A percentile compares a stretch with the other conserved stretches of the same genome.
Evolutionary conservation across 2,797 vertebrate genomes (phyloP).

Genomic region (Dendrocincla tyrannina): DNA sequence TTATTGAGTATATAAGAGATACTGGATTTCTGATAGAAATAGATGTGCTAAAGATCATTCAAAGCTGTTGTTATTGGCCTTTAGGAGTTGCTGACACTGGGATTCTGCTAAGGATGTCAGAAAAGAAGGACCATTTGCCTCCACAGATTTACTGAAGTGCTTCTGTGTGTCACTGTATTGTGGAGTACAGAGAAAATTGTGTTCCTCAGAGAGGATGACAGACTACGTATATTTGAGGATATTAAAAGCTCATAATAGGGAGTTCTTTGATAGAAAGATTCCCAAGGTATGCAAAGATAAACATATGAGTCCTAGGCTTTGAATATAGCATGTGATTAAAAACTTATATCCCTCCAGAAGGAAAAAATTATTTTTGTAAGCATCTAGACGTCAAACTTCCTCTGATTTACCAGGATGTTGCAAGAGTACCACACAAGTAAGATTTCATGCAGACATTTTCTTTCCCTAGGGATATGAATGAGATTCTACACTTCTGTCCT

Average conservation of each 20-base stretch:
- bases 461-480: neutral
- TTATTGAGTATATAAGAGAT: neutral
- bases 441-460: neutral
- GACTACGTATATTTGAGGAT: neutral
- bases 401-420: neutral
- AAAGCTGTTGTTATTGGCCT: neutral
- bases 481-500: neutral
- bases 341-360: neutral
- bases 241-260: neutral
- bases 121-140: neutral
- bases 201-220: neutral
- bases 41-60: neutral
- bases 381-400: neutral
- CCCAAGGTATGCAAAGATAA: neutral
- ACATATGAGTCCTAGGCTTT: neutral
- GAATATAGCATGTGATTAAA: neutral
- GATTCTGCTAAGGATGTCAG: neutral
- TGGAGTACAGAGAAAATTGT: neutral
- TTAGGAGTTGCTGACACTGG: neutral
- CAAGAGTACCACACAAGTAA: neutral
- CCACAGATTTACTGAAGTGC: neutral
- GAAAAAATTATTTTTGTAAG: neutral
- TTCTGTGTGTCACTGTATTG: neutral
- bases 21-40: neutral
- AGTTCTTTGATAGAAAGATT: neutral